These are phyloP conservation scores for Panthera leo DNA, from an alignment of 2,113 vertebrate genomes.

Conservation along the genomic window DNA sequence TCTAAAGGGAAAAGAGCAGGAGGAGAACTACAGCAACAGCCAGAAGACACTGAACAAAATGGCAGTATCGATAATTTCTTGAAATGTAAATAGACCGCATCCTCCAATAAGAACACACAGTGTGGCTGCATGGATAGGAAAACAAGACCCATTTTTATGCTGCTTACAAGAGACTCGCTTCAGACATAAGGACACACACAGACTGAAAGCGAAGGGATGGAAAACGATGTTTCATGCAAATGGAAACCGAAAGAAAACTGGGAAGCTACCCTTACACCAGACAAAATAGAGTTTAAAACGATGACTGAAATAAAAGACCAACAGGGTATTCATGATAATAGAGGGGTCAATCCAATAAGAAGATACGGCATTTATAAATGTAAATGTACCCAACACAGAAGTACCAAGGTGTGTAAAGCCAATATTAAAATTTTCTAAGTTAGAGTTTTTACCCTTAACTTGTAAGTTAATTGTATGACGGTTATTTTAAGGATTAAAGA, in stretches of 20 bases:
- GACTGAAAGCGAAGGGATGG: background rate
- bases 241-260: background rate
- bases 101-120: background rate
- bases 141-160: background rate
- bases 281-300: background rate
- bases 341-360: background rate
- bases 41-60: background rate
- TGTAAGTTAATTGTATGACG: background rate
- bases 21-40: background rate
- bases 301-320: background rate
- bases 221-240: background rate
- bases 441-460: background rate
- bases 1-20: background rate
- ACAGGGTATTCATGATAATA: background rate
- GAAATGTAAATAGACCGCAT: background rate
- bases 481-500: background rate
- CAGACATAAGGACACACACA: background rate
- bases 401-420: background rate
- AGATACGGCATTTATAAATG: background rate
- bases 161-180: background rate
- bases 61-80: background rate
- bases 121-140: background rate
- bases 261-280: background rate
- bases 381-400: background rate
- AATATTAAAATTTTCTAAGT: background rate